phyloP scores from a whole-genome alignment of 1,140 invertebrate species.

The Coenobita brevimanus region DNA sequence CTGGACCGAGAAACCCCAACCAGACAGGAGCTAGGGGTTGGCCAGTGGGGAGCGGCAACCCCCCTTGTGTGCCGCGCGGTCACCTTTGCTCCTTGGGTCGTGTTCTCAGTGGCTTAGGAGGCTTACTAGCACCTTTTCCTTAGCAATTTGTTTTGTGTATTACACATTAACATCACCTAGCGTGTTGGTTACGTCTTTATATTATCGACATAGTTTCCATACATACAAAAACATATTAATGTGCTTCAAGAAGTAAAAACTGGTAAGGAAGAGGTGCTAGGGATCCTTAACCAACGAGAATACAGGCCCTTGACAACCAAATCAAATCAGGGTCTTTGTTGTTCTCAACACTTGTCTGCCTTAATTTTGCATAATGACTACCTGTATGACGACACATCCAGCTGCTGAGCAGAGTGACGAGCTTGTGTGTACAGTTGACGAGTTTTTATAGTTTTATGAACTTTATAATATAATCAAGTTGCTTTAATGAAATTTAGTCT shows the following conservation, averaged over 20 bases:
- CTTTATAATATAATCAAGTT: constrained; percentile 33
- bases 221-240: too few species aligned
- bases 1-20: constrained; percentile 65
- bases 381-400: not conserved
- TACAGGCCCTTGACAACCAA: too few species aligned
- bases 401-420: constrained; percentile 2
- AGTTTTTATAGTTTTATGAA: constrained; percentile 50
- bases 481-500: constrained; percentile 64
- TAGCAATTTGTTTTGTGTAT: too few species aligned
- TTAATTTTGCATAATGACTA: constrained; percentile 33
- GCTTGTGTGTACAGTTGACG: constrained; percentile 23
- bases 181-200: too few species aligned
- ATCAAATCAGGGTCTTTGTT: constrained; percentile 63
- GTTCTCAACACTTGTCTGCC: constrained; percentile 46
- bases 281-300: too few species aligned
- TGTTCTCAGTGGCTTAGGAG: too few species aligned
- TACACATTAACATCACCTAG: too few species aligned
- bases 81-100: too few species aligned
- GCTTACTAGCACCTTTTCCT: too few species aligned
- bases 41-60: not conserved
- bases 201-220: too few species aligned
- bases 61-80: not conserved
- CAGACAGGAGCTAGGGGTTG: constrained; percentile 58
- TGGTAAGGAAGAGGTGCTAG: too few species aligned
- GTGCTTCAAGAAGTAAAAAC: too few species aligned